Percentiles rank a stretch among this genome's conserved stretches.
Conservation (phyloP, 2,113 vertebrate genomes). For the Ramphastos sulfuratus region DNA sequence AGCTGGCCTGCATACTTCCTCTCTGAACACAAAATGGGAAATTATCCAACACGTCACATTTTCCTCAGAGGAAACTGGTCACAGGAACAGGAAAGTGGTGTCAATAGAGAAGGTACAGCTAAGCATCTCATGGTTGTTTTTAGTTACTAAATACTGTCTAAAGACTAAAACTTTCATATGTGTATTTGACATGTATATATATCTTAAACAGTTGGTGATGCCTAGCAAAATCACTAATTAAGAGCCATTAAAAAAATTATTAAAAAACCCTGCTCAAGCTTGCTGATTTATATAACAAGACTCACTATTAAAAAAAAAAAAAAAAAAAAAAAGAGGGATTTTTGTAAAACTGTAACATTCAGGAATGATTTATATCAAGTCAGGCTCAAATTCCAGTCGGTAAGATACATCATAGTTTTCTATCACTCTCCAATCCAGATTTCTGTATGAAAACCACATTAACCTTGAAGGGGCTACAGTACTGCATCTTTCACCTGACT, state of each 20-base stretch:
- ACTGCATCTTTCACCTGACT: not conserved
- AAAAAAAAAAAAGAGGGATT: not conserved
- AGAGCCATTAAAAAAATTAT: not conserved
- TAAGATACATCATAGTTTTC: not conserved
- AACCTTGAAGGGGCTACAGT: not conserved
- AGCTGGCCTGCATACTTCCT: conserved; percentile 67
- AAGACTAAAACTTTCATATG: not conserved
- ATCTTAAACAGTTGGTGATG: conserved; percentile 20
- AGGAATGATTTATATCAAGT: not conserved
- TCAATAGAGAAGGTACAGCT: conserved; percentile 62
- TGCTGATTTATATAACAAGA: not conserved
- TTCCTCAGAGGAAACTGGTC: conserved; percentile 78
- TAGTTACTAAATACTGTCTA: conserved; percentile 48
- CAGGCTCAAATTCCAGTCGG: not conserved
- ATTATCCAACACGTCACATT: conserved; percentile 73
- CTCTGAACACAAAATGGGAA: conserved; percentile 75
- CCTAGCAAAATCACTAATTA: not conserved
- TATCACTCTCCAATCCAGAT: not conserved
- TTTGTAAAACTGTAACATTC: not conserved
- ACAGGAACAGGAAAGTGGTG: conserved; percentile 76
- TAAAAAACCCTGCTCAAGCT: not conserved
- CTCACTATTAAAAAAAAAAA: not conserved
- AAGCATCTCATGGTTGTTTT: conserved; percentile 64
- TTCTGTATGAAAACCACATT: not conserved
- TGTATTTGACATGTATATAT: not conserved